Percentiles rank a stretch among this genome's conserved stretches.
These are phyloP conservation scores for Acanthosepion pharaonis DNA, from an alignment of 2,888 invertebrate species.

Conservation along the genomic window DNA sequence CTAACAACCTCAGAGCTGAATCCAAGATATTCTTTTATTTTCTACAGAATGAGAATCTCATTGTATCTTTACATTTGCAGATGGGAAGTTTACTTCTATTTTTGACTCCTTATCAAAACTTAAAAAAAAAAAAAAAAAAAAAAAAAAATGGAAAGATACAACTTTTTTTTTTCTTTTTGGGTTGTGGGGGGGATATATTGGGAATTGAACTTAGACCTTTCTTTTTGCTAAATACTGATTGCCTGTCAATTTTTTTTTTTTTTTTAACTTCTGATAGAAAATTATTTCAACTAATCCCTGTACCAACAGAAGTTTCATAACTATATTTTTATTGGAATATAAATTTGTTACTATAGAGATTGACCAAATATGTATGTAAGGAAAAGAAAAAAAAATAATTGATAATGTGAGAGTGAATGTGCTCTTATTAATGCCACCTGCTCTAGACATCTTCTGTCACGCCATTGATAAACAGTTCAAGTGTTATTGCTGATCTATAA, in stretches of 20 bases:
- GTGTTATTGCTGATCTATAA: conserved; percentile 5
- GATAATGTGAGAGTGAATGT: not conserved
- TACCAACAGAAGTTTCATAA: conserved; percentile 10
- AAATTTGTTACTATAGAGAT: conserved; percentile 1
- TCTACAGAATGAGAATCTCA: not conserved
- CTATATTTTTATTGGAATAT: not conserved
- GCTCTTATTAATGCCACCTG: not conserved
- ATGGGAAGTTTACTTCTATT: not conserved
- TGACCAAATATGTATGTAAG: not conserved
- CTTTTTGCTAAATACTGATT: too few species aligned
- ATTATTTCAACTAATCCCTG: not conserved
- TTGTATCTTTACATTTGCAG: not conserved
- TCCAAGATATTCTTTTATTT: not conserved
- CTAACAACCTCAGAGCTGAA: not conserved
- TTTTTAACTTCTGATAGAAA: not conserved
- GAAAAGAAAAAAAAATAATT: not conserved
- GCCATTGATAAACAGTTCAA: conserved; percentile 6
- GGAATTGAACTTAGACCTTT: too few species aligned
- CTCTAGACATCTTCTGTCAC: conserved; percentile 21
- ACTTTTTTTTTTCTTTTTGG: too few species aligned
- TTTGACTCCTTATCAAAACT: not conserved
- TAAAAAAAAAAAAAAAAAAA: not conserved
- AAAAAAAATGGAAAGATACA: too few species aligned
- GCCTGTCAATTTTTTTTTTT: too few species aligned
- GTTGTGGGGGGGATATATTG: too few species aligned